These are phyloP conservation scores for Myotis pilosus DNA, from an alignment of 2,797 vertebrate genomes.

Conservation along the genomic window DNA sequence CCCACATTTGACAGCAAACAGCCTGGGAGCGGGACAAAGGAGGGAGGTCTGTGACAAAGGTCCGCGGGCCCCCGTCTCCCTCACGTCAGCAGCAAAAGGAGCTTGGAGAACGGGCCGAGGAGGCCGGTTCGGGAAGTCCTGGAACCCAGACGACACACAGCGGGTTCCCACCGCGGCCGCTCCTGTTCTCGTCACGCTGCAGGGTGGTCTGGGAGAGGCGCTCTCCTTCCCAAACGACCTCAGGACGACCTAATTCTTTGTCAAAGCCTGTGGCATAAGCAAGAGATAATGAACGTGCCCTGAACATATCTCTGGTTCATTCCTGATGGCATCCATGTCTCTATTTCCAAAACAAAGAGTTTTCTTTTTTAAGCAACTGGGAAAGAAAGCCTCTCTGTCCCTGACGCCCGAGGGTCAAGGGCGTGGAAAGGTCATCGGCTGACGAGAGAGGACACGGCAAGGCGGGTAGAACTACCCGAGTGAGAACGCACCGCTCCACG, in stretches of 20 bases:
- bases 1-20: slow-evolving; percentile 93
- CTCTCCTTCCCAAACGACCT: background rate
- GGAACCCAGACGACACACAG: background rate
- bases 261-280: background rate
- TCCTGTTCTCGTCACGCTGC: background rate
- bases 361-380: background rate
- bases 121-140: fast-evolving
- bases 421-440: background rate
- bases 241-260: background rate
- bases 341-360: background rate
- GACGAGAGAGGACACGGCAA: background rate
- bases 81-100: background rate
- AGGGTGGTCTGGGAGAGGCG: background rate
- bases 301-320: background rate
- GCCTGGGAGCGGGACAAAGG: slow-evolving; percentile 79
- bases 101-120: background rate
- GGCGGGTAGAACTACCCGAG: background rate
- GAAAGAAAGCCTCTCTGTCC: background rate
- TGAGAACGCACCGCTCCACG: fast-evolving
- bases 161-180: background rate
- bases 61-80: background rate
- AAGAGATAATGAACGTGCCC: background rate
- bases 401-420: background rate
- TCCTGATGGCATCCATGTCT: background rate
- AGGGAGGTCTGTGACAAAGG: background rate